Evolutionary conservation across 2,888 invertebrate species (phyloP).

Genomic region (Allacma fusca): DNA sequence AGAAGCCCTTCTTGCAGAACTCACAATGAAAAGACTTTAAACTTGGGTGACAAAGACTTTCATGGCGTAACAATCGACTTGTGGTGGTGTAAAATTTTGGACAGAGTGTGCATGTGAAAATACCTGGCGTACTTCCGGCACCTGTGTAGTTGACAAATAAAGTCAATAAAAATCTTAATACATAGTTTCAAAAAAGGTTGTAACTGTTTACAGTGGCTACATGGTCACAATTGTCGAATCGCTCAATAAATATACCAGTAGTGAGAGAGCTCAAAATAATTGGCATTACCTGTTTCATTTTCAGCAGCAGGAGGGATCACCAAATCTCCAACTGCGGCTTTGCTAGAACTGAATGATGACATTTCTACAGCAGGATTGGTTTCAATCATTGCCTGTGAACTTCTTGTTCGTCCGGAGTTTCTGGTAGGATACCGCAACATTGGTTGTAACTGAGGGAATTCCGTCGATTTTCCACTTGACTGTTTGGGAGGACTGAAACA

Average conservation of each 20-base stretch:
- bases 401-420: background rate
- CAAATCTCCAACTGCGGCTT: background rate
- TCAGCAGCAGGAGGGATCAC: background rate
- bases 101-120: slow-evolving; percentile 43
- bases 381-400: background rate
- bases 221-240: too few species aligned
- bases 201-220: too few species aligned
- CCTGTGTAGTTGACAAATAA: too few species aligned
- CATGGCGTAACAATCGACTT: slow-evolving; percentile 44
- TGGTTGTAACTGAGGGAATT: background rate
- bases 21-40: slow-evolving; percentile 42
- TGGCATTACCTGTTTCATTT: background rate
- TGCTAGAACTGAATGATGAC: too few species aligned
- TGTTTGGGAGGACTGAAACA: background rate
- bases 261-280: background rate
- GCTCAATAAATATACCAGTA: too few species aligned
- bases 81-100: slow-evolving; percentile 40
- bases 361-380: background rate
- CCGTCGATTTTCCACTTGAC: background rate
- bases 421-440: slow-evolving; percentile 11
- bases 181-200: too few species aligned
- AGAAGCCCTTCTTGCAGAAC: slow-evolving; percentile 48
- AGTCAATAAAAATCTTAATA: too few species aligned
- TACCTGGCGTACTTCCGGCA: background rate
- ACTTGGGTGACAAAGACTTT: slow-evolving; percentile 47